Percentiles rank a stretch among this genome's conserved stretches.
These are phyloP conservation scores for Tetragonula clypearis DNA, from an alignment of 1,140 invertebrate genomes.

Conservation along the genomic window DNA sequence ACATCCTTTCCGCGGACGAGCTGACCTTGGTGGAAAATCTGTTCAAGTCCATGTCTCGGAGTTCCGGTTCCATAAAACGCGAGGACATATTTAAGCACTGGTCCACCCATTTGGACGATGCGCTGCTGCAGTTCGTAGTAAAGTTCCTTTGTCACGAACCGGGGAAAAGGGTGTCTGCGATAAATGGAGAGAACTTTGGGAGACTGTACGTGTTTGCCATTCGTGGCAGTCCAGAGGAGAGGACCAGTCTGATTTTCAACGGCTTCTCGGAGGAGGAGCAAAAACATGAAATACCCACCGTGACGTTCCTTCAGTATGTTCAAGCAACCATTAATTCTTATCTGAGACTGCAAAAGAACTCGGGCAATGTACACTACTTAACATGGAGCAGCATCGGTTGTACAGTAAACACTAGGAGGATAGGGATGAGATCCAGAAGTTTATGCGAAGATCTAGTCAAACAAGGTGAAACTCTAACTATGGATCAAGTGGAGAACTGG, in stretches of 20 bases:
- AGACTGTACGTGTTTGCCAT: constrained; percentile 77
- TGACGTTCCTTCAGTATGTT: constrained; percentile 76
- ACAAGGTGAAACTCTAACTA: constrained; percentile 69
- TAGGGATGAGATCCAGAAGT: constrained; percentile 75
- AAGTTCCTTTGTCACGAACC: constrained; percentile 79
- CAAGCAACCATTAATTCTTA: constrained; percentile 80
- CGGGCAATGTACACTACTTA: constrained; percentile 70
- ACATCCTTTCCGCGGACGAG: constrained; percentile 78
- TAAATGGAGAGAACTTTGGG: constrained; percentile 80
- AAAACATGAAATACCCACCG: constrained; percentile 74
- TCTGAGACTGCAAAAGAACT: constrained; percentile 78
- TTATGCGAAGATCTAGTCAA: constrained; percentile 76
- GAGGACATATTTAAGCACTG: constrained; percentile 81
- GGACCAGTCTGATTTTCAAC: constrained; percentile 74
- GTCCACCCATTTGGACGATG: constrained; percentile 78
- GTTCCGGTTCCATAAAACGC: constrained; percentile 80
- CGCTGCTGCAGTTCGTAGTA: constrained; percentile 77
- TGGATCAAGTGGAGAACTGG: constrained; percentile 76
- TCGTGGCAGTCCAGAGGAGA: constrained; percentile 76
- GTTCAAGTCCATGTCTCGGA: constrained; percentile 80
- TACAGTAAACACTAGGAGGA: constrained; percentile 77
- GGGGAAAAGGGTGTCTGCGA: constrained; percentile 75
- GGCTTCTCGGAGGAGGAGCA: constrained; percentile 77
- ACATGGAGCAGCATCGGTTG: constrained; percentile 80
- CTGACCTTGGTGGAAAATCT: constrained; percentile 78